phyloP scores from a whole-genome alignment of 2,113 vertebrate genomes.

The Puffinus mauretanicus region DNA sequence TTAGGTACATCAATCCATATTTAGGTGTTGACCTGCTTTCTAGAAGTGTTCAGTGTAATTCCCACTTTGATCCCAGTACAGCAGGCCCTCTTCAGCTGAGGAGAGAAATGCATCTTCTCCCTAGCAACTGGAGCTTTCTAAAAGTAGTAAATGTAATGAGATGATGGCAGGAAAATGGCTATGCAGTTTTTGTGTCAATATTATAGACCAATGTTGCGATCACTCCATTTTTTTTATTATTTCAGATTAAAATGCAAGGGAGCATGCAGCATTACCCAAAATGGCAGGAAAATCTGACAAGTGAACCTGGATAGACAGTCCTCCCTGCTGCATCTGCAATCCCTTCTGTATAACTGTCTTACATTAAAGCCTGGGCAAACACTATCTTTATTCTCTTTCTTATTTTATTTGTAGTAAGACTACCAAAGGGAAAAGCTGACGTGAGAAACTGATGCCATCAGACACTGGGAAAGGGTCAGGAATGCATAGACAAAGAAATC shows the following conservation, averaged over 20 bases:
- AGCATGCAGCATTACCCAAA: not conserved
- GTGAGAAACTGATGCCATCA: not conserved
- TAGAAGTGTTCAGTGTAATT: not conserved
- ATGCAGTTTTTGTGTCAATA: not conserved
- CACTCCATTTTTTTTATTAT: not conserved
- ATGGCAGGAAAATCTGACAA: not conserved
- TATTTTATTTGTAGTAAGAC: not conserved
- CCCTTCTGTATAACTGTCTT: not conserved
- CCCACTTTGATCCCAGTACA: not conserved
- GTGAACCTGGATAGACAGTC: not conserved
- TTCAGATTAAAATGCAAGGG: not conserved
- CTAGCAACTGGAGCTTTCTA: not conserved
- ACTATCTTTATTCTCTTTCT: not conserved
- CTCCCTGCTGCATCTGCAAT: not conserved
- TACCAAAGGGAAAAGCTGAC: not conserved
- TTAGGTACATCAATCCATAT: not conserved
- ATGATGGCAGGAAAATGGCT: not conserved
- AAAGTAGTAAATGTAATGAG: not conserved
- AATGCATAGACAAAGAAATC: not conserved
- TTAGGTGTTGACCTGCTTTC: not conserved
- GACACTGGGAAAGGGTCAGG: not conserved
- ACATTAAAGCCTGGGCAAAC: not conserved
- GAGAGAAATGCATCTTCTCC: not conserved
- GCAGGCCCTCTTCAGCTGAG: not conserved
- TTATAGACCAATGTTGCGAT: not conserved